Conservation (phyloP, 35 echinoderm and acorn worm genomes). For the Patiria miniata region DNA sequence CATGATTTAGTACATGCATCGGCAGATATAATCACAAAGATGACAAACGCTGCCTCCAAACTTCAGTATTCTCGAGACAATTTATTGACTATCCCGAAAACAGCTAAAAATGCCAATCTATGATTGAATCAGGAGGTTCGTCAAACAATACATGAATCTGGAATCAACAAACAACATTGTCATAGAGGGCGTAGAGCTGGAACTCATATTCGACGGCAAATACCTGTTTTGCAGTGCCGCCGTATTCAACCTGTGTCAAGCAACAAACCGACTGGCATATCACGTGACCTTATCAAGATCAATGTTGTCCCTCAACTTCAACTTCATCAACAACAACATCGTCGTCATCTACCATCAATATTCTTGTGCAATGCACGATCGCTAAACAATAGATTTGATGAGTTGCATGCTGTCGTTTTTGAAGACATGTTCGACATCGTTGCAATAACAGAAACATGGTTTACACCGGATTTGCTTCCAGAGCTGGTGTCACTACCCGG, state of each 20-base stretch:
- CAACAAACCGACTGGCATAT: not conserved
- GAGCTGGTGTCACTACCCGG: not conserved
- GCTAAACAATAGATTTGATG: too few species aligned
- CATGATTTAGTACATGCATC: not conserved
- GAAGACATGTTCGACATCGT: conserved; percentile 2
- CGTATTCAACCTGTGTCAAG: not conserved
- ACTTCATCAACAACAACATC: not conserved
- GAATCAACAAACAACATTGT: not conserved
- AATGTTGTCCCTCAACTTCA: not conserved
- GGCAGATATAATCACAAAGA: not conserved
- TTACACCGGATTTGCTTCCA: not conserved
- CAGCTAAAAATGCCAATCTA: not conserved
- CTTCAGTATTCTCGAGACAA: not conserved
- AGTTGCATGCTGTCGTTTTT: not conserved
- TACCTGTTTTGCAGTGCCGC: not conserved
- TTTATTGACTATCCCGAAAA: not conserved
- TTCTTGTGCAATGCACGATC: conserved; percentile 33
- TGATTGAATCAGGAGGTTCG: not conserved
- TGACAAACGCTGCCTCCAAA: not conserved
- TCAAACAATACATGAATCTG: not conserved
- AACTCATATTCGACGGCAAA: not conserved
- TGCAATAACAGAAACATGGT: conserved; percentile 44
- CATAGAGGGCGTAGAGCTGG: not conserved
- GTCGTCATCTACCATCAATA: not conserved
- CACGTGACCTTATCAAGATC: not conserved